Evolutionary conservation across 2,113 vertebrate species (phyloP).

Genomic region (Megalops atlanticus): DNA sequence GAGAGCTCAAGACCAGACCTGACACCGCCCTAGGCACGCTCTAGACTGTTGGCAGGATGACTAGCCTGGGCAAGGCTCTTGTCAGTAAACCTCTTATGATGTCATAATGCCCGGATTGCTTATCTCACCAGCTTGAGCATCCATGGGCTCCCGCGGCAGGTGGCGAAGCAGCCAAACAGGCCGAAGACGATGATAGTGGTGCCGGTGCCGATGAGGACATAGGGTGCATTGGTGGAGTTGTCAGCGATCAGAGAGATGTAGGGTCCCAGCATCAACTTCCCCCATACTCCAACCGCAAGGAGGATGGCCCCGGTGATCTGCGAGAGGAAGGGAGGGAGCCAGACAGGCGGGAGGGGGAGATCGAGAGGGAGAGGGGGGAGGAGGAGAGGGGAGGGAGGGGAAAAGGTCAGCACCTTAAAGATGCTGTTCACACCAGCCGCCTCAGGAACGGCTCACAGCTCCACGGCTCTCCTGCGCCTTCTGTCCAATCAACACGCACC

Average conservation of each 20-base stretch:
- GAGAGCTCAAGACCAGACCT: too few species aligned
- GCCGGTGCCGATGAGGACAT: conserved; percentile 81
- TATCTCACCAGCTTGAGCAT: conserved; percentile 84
- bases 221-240: conserved; percentile 83
- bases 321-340: neutral
- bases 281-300: conserved; percentile 95
- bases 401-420: too few species aligned
- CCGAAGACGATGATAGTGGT: conserved; percentile 83
- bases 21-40: too few species aligned
- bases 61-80: too few species aligned
- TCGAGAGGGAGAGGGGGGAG: neutral
- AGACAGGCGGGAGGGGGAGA: neutral
- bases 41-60: too few species aligned
- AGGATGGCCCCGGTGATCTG: conserved; percentile 82
- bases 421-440: too few species aligned
- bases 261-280: conserved; percentile 93
- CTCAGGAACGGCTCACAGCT: too few species aligned
- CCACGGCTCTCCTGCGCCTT: too few species aligned
- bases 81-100: too few species aligned
- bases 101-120: too few species aligned
- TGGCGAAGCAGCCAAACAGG: conserved; percentile 83
- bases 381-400: neutral
- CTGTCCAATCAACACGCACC: too few species aligned
- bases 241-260: conserved; percentile 87
- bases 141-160: conserved; percentile 84